Base-by-base conservation (phyloP, 2,888 invertebrate genomes). In the Tillus elongatus region DNA sequence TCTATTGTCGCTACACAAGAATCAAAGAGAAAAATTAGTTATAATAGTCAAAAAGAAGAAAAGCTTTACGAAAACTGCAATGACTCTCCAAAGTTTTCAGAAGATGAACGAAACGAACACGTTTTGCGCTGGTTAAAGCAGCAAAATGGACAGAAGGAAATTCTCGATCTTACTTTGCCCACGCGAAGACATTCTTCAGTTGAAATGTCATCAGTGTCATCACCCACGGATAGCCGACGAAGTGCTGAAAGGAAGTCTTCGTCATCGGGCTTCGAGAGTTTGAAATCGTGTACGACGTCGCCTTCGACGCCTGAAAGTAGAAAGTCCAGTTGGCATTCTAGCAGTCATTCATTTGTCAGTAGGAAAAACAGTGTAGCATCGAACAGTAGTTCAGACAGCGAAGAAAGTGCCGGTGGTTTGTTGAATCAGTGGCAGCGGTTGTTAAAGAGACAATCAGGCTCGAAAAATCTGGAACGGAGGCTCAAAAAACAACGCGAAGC, bases 401-500 rank as follows among this genome's bases (percentile, higher is more conserved):
- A 63, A 15, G 66, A 64, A 16, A 40, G 45, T 24, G 41, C 38
- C 14, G 45, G 41, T 11, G 54, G 50, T 33, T 42, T 45, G 33
- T 44, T 53, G n/a, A 52, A 50, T 13, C 63, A 62, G 36, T 64
- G 64, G 64, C 58, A 57, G 36, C 52, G 55, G 37, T 52, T 64
- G 34, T 53, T 62, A 36, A 58, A 56, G 43, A 56, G 60, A 43
- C 50, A 61, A 41, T 50, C 58, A 6, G 58, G 54, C 30, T 51
- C 59, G 12, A 63, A 60, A 39, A 63, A 60, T 39, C 51, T 60
- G 16, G 66, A 66, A 41, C 58, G 63, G 43, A 53, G 64, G 39
- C 41, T 66, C 40, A 57, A 57, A 52, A 63, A 66, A 45, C 66
- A 67, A 42, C 49, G 67, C 44, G 65, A 65, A 42, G 66, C 65